phyloP scores from a whole-genome alignment of 2,113 vertebrate species.

The Chloropsis hardwickii region DNA sequence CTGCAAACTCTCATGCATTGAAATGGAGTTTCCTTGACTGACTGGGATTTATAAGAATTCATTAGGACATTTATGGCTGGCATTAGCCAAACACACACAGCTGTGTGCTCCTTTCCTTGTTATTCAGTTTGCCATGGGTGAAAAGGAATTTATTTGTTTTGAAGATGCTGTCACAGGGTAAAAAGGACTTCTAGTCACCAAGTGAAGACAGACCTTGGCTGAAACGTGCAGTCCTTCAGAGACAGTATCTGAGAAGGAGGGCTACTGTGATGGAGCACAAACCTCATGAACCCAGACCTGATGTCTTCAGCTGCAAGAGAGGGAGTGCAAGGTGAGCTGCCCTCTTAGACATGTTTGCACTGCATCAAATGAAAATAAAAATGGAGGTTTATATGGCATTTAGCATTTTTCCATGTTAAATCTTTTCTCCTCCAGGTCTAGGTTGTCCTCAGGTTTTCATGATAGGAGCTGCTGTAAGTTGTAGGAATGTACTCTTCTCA shows the following conservation, averaged over 20 bases:
- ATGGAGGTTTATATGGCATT: background rate
- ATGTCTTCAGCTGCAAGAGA: background rate
- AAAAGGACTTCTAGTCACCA: background rate
- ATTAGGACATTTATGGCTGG: background rate
- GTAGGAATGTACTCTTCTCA: background rate
- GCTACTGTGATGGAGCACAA: background rate
- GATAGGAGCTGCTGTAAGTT: background rate
- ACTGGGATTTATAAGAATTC: background rate
- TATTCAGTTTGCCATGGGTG: background rate
- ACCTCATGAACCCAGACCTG: background rate
- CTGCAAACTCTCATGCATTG: background rate
- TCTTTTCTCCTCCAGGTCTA: background rate
- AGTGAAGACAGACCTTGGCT: background rate
- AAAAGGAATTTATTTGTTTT: background rate
- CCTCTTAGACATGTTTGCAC: background rate
- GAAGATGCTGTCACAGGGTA: background rate
- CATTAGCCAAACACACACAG: background rate
- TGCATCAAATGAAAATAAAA: background rate
- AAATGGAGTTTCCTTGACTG: background rate
- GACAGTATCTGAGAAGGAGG: background rate
- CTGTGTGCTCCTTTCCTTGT: background rate
- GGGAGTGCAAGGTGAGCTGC: background rate
- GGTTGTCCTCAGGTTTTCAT: background rate
- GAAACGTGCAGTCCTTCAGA: background rate
- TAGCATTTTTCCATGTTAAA: background rate